Percentiles rank a stretch among this genome's conserved stretches.
These are phyloP conservation scores for Nasua narica DNA, from an alignment of 2,797 vertebrate species.

Conservation along the genomic window DNA sequence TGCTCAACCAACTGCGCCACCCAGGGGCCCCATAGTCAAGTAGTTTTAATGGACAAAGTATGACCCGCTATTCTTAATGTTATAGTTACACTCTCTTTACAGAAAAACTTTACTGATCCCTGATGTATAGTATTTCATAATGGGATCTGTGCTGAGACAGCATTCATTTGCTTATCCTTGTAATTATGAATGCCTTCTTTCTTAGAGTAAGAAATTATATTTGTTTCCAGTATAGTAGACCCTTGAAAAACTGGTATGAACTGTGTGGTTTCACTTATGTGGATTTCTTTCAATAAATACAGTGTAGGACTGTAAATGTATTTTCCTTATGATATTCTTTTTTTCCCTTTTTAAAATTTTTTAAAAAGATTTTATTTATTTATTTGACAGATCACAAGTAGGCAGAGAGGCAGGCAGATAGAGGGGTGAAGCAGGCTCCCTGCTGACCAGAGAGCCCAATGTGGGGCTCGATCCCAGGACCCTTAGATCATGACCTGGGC, in stretches of 20 bases:
- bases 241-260: background rate
- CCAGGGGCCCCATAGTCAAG: no score
- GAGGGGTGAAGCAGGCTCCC: no score
- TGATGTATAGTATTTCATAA: background rate
- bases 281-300: background rate
- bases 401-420: no score
- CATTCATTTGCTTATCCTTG: background rate
- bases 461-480: no score
- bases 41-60: background rate
- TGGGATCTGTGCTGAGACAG: background rate
- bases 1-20: no score
- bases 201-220: background rate
- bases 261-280: background rate
- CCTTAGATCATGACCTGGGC: no score
- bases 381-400: no score
- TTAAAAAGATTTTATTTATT: no score
- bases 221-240: background rate
- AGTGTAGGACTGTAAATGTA: background rate
- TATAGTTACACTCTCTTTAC: background rate
- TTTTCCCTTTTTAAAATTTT: no score
- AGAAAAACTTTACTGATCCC: background rate
- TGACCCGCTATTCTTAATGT: background rate
- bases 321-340: background rate
- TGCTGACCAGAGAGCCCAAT: no score
- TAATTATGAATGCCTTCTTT: conserved; percentile 4